Evolutionary conservation across 2,797 vertebrate species (phyloP), one percentile per base, ranked within the genome.

Genomic region (Thalassophryne amazonica): DNA sequence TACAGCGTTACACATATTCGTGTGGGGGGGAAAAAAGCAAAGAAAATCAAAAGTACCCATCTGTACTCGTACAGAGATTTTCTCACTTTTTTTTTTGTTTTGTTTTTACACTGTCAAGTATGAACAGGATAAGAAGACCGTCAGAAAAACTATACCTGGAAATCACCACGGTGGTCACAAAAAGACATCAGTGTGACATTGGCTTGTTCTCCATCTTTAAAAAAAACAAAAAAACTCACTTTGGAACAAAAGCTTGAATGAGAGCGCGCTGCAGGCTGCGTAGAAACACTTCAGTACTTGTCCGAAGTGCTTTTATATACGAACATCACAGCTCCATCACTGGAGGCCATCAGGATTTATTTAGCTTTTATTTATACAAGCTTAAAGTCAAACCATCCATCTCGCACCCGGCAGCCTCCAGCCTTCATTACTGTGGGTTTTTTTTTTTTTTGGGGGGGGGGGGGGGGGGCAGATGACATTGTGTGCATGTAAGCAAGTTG

Each of bases 321-420:
- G 55, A 41, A 19, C 38, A 49, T 37, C 59, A 56, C 52, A 57
- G 43, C 71, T 52, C 63, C 60, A 69, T 76, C 69, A 84, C 79
- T 80, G 41, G 60, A 73, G 81, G 81, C 81, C 64, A 72, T 78
- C 77, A 66, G 51, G 62, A 75, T 87, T 85, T 84, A 85, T 85
- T 87, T 85, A 76, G 75, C 73, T 78, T 82, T 84, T 85, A 85
- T 86, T 85, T 85, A 84, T 83, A 85, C 78, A 84, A 80, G 81
- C 81, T 84, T 79, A 65, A 73, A 87, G 81, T 83, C 79, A 78
- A 70, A 69, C 79, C 83, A 83, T 85, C 81, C 81, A 83, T 83
- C 85, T 85, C 69, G 43, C 61, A 73, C 70, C 73, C 70, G 67
- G 37, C 33, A 66, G 78, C 78, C 81, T 37, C 25, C 42, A 80